Conservation (phyloP, 2,888 invertebrate genomes). For the Melieria picta region DNA sequence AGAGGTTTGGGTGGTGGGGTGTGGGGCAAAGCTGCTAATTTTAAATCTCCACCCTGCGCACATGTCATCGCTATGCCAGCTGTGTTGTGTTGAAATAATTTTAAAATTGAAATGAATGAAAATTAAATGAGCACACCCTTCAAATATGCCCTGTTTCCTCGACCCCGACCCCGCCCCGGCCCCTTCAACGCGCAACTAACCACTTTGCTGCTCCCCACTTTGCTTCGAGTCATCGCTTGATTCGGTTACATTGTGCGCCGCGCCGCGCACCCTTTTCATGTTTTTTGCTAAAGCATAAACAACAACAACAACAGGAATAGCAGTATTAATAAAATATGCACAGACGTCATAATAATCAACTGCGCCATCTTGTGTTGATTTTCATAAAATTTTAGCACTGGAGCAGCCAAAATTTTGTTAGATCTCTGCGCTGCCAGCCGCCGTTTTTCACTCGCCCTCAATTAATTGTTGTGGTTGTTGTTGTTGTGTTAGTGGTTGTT, state of each 20-base stretch:
- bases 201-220: too few species aligned
- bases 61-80: neutral
- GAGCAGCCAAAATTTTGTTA: neutral
- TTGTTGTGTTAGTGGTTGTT: conserved; percentile 13
- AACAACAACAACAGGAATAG: too few species aligned
- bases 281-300: too few species aligned
- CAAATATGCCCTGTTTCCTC: conserved; percentile 26
- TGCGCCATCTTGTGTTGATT: conserved; percentile 10
- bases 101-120: conserved; percentile 21
- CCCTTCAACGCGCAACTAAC: too few species aligned
- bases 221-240: too few species aligned
- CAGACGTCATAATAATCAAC: neutral
- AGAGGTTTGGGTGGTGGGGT: too few species aligned
- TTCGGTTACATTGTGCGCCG: too few species aligned
- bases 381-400: neutral
- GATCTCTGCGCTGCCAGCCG: neutral
- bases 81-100: neutral
- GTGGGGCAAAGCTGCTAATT: conserved; percentile 8
- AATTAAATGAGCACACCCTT: conserved; percentile 24
- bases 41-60: conserved; percentile 9
- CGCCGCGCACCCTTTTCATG: too few species aligned
- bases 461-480: neutral
- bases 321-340: neutral
- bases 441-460: too few species aligned
- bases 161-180: too few species aligned